A percentile compares a stretch with the other conserved stretches of the same genome.
These are phyloP conservation scores for Branchellion lobata DNA, from an alignment of 2,888 invertebrate genomes.

Conservation along the genomic window DNA sequence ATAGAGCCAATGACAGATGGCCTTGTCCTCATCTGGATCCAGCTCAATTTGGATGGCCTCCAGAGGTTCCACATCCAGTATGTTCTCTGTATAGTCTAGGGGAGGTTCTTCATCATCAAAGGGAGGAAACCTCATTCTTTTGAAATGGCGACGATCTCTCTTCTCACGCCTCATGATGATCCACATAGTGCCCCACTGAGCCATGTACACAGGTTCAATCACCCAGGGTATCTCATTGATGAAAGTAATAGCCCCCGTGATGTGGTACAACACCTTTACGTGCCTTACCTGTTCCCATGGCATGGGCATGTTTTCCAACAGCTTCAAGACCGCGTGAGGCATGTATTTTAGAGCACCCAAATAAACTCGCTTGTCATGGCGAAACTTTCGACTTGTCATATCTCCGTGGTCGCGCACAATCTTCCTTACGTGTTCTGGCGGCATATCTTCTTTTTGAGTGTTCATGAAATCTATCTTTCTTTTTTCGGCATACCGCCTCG, in stretches of 20 bases:
- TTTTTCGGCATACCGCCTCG: constrained; percentile 97
- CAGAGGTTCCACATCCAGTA: constrained; percentile 94
- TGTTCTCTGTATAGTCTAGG: constrained; percentile 97
- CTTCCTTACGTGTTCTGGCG: constrained; percentile 96
- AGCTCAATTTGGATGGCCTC: constrained; percentile 98
- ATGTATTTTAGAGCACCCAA: constrained; percentile 96
- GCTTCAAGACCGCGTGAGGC: constrained; percentile 98
- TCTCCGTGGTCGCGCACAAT: constrained; percentile 99
- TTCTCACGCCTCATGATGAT: constrained; percentile 99
- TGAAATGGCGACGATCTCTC: constrained; percentile 95
- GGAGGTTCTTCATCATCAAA: constrained; percentile 99
- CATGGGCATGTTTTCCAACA: constrained; percentile 99
- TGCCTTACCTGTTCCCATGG: constrained; percentile 99
- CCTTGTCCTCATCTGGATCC: constrained; percentile 79
- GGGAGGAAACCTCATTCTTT: constrained; percentile 98
- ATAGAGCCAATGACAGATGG: constrained; percentile 92
- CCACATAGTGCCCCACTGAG: constrained; percentile 99
- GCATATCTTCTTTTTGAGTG: constrained; percentile 99
- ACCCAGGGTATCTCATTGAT: constrained; percentile 99
- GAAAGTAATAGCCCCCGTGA: constrained; percentile 98
- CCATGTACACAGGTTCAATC: constrained; percentile 96
- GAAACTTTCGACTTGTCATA: constrained; percentile 97
- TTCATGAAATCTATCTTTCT: constrained; percentile 98
- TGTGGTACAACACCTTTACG: constrained; percentile 92
- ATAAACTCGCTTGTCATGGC: constrained; percentile 97